Conservation (phyloP, 2,797 vertebrate genomes). For the Cuniculus paca region DNA sequence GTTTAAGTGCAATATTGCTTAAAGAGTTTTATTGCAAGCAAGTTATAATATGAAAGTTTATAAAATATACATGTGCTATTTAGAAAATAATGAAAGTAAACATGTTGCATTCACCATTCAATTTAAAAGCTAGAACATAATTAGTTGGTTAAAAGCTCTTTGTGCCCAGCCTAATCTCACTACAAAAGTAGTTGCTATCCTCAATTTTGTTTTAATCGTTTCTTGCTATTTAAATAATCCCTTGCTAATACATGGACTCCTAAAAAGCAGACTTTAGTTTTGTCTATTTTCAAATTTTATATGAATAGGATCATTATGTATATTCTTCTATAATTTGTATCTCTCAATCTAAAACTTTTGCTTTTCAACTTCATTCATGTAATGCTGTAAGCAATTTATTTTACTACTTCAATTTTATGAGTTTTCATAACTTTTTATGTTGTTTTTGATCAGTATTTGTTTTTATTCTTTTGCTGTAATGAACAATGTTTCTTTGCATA, state of each 20-base stretch:
- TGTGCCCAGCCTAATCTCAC: too few relatives aligned
- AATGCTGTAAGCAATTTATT: not conserved
- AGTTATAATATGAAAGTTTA: conserved; percentile 13
- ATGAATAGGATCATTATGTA: not conserved
- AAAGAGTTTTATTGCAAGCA: not conserved
- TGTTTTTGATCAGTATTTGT: not conserved
- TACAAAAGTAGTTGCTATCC: not conserved
- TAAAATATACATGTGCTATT: not conserved
- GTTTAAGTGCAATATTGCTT: not conserved
- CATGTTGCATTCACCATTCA: not conserved
- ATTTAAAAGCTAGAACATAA: conserved; percentile 8
- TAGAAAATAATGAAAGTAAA: not conserved
- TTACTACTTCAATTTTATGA: not conserved
- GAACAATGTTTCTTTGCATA: not conserved
- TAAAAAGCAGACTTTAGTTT: not conserved
- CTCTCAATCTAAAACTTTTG: not conserved
- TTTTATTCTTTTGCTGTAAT: not conserved
- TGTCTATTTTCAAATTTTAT: not conserved
- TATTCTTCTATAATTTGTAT: not conserved
- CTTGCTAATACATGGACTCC: not conserved
- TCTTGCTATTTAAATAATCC: conserved; percentile 5
- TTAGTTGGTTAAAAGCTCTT: not conserved
- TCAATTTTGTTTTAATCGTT: conserved; percentile 32
- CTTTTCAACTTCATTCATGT: not conserved
- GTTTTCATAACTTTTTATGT: not conserved